A percentile compares a stretch with the other conserved stretches of the same genome.
Evolutionary conservation across 2,888 invertebrate genomes (phyloP).

Genomic region (Schizaphis graminum): DNA sequence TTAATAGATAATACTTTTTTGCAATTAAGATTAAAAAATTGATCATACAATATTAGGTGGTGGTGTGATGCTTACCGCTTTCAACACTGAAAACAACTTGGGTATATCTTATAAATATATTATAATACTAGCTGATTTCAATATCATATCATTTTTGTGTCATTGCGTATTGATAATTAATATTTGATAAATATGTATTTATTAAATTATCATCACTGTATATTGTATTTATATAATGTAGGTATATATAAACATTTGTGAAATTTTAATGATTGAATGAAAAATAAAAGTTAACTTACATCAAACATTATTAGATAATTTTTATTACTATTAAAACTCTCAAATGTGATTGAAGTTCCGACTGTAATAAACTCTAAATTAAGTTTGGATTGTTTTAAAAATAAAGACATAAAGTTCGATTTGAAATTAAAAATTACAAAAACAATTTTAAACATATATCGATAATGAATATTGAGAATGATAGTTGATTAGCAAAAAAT

Average conservation of each 20-base stretch:
- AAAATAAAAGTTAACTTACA: background rate
- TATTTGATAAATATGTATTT: background rate
- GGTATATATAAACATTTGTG: background rate
- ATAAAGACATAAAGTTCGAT: background rate
- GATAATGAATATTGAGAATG: background rate
- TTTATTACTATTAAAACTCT: background rate
- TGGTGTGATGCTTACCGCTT: background rate
- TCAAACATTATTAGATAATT: background rate
- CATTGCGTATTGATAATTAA: background rate
- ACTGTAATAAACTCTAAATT: background rate
- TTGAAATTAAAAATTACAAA: background rate
- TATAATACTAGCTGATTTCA: background rate
- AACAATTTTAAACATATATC: background rate
- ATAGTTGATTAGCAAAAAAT: background rate
- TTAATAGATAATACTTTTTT: background rate
- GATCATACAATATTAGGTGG: background rate
- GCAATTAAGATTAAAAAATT: background rate
- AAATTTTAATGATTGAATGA: background rate
- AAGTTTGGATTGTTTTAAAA: background rate
- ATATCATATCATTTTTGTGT: background rate
- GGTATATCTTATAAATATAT: background rate
- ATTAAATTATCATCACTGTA: background rate
- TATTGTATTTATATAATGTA: background rate
- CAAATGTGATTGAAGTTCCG: background rate
- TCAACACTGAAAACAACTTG: background rate